Evolutionary conservation across 2,888 invertebrate genomes (phyloP).

Genomic region (Cabera pusaria): DNA sequence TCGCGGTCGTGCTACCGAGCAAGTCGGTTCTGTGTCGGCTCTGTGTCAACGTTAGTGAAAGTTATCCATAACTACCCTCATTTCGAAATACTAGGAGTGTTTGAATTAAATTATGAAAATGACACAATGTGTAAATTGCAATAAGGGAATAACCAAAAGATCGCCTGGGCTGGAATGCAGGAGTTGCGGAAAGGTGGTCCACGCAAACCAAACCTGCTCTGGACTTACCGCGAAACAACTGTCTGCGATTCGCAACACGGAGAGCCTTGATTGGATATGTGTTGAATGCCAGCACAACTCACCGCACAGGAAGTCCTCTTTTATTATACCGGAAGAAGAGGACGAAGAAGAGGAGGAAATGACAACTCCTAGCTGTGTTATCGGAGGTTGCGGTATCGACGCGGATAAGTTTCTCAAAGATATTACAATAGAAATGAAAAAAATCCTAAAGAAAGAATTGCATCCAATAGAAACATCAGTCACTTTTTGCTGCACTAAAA

Average conservation of each 20-base stretch:
- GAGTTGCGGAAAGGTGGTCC: slow-evolving; percentile 3
- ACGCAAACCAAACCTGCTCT: slow-evolving; percentile 5
- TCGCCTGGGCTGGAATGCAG: slow-evolving; percentile 3
- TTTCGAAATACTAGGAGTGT: too few species aligned
- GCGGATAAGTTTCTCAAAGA: too few species aligned
- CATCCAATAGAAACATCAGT: neutral
- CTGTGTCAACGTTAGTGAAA: too few species aligned
- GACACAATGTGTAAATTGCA: slow-evolving; percentile 6
- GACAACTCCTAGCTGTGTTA: too few species aligned
- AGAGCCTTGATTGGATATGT: slow-evolving; percentile 2
- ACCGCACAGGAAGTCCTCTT: neutral
- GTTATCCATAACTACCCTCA: too few species aligned
- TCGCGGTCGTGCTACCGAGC: too few species aligned
- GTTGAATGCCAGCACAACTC: neutral
- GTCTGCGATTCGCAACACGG: neutral
- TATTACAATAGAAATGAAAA: neutral
- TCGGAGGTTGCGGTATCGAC: too few species aligned
- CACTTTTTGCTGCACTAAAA: neutral
- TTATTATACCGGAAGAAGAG: neutral
- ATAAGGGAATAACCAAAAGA: neutral
- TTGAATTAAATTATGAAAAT: too few species aligned
- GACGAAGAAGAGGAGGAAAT: neutral
- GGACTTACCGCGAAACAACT: slow-evolving; percentile 4
- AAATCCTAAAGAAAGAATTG: neutral
- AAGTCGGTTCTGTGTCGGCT: too few species aligned